Evolutionary conservation across 2,113 vertebrate species (phyloP).

Genomic region (Varanus salvator): DNA sequence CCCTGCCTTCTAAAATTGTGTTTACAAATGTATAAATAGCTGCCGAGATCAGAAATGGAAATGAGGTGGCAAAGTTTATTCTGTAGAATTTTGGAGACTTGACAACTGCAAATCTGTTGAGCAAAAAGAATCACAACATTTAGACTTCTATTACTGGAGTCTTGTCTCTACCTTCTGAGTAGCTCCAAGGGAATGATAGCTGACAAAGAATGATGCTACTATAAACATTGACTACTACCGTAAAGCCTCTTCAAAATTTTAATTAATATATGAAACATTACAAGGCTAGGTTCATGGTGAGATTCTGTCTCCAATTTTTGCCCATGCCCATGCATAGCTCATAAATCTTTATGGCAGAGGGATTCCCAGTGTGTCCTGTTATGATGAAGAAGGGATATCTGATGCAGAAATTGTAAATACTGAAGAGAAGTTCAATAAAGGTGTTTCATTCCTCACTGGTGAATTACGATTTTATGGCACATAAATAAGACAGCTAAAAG

Average conservation of each 20-base stretch:
- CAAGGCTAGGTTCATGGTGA: not conserved
- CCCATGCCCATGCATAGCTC: not conserved
- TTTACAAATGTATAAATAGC: not conserved
- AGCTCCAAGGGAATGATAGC: slow-evolving; percentile 6
- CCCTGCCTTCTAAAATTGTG: not conserved
- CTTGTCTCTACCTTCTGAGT: not conserved
- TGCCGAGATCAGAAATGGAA: not conserved
- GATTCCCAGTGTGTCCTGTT: slow-evolving; percentile 35
- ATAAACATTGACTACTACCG: slow-evolving; percentile 36
- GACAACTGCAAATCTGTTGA: not conserved
- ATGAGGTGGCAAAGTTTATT: not conserved
- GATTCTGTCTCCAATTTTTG: slow-evolving; percentile 39
- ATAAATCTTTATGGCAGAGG: slow-evolving; percentile 47
- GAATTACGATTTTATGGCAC: slow-evolving; percentile 59
- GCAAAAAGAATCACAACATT: not conserved
- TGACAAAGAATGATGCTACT: slow-evolving; percentile 4
- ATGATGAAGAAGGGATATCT: slow-evolving; percentile 50
- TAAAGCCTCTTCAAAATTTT: slow-evolving; percentile 31
- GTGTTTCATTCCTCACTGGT: slow-evolving; percentile 56
- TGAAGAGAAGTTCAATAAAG: slow-evolving; percentile 38
- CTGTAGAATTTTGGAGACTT: not conserved
- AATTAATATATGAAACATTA: slow-evolving; percentile 54
- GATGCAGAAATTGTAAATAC: slow-evolving; percentile 57
- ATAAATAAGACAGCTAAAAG: slow-evolving; percentile 58
- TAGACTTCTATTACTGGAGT: not conserved